Conservation (phyloP, 2,888 invertebrate genomes). For the Coleophora deauratella region DNA sequence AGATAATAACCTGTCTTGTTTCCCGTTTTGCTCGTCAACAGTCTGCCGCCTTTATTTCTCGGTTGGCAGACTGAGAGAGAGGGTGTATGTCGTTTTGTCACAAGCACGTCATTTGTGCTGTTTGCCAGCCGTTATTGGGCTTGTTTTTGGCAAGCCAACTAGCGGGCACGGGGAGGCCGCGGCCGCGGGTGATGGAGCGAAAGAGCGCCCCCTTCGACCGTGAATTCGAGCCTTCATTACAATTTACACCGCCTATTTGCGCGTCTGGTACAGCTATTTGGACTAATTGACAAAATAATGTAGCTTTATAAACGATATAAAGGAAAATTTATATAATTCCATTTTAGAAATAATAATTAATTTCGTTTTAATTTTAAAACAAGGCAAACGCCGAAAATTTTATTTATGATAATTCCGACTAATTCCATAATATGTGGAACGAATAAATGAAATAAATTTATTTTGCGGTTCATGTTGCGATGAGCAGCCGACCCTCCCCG, state of each 20-base stretch:
- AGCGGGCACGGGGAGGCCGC: conserved; percentile 52
- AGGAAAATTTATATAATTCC: not conserved
- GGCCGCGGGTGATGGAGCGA: conserved; percentile 53
- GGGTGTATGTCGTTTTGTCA: conserved; percentile 52
- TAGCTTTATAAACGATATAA: not conserved
- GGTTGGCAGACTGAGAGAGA: conserved; percentile 34
- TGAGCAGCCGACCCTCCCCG: conserved; percentile 44
- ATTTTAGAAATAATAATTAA: not conserved
- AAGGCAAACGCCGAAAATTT: not conserved
- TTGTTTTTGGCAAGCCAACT: conserved; percentile 67
- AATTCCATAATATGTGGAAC: conserved; percentile 11
- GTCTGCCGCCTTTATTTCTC: conserved; percentile 31
- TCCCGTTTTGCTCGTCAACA: conserved; percentile 55
- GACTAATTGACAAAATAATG: conserved; percentile 51
- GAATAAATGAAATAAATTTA: conserved; percentile 43
- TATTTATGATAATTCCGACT: not conserved
- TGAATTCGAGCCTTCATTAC: conserved; percentile 63
- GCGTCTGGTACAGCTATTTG: conserved; percentile 68
- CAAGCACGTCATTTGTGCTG: conserved; percentile 69
- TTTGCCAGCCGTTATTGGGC: conserved; percentile 68
- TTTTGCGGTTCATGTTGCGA: conserved; percentile 57
- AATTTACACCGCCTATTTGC: conserved; percentile 64
- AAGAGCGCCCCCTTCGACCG: conserved; percentile 47
- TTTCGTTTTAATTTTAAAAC: not conserved
- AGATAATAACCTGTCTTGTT: conserved; percentile 72